Evolutionary conservation across 2,888 invertebrate genomes (phyloP), one percentile per base, ranked within the genome.

Genomic region (Spialia ferax): DNA sequence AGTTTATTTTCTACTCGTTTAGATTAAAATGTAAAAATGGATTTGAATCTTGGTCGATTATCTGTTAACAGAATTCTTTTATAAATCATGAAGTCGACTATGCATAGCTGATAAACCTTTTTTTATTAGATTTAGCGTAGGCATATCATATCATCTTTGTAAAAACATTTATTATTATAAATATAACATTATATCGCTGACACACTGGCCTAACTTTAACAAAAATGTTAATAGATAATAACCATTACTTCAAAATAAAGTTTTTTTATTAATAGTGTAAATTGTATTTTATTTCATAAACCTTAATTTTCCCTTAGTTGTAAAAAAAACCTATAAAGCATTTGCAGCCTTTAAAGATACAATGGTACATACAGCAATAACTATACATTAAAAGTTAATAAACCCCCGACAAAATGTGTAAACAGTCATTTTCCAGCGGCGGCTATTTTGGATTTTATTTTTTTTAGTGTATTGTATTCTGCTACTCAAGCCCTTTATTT

Each of bases 141-240:
- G 88, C 90, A 91, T 92, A 92, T 91, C 91, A 91, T 50, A 91
- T 48, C 48, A 48, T 85, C 84, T 87, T 86, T 89, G 85, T 90
- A 88, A 86, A 88, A 88, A 82, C 75, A 77, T 87, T 83, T 66
- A 66, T 60, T 35, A 87, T 86, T 85, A 86, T 86, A 85, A 83
- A 79, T 83, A 86, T 90, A 89, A 89, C 83, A 82, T 79, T 81
- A 79, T 81, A 77, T 82, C 78, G 86, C 84, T 83, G 89, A 85
- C 86, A 86, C 87, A 84, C 87, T 79, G 91, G 91, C 92, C 93
- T 93, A 93, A 90, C 74, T 85, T 77, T 92, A 91, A 90, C 85
- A 86, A 85, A 83, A 79, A 76, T 91, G 93, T 93, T 93, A 92
- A 93, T 93, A 91, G 93, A 90, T 93, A 93, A 93, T 93, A 93